Evolutionary conservation across 2,797 vertebrate genomes (phyloP).

Genomic region (Malurus leucopterus): DNA sequence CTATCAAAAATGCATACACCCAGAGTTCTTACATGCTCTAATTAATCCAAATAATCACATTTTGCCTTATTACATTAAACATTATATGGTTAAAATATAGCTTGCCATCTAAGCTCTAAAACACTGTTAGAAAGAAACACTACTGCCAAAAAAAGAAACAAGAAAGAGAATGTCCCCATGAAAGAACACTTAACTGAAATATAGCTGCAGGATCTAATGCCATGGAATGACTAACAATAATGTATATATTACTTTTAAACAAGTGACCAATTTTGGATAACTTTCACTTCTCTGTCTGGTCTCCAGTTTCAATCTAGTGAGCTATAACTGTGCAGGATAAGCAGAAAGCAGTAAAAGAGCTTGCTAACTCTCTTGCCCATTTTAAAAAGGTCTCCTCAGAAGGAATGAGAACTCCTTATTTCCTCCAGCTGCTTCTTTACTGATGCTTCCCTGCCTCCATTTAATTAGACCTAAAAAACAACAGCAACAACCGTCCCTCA

Average conservation of each 20-base stretch:
- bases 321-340: not conserved
- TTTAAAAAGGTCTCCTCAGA: not conserved
- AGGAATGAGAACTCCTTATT: conserved; percentile 20
- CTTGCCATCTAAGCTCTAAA: conserved; percentile 34
- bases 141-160: not conserved
- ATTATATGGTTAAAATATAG: conserved; percentile 38
- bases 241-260: conserved; percentile 30
- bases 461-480: not conserved
- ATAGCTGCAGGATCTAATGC: not conserved
- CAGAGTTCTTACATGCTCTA: conserved; percentile 23
- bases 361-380: not conserved
- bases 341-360: not conserved
- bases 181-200: conserved; percentile 26
- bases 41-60: conserved; percentile 61
- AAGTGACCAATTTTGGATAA: not conserved
- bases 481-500: not conserved
- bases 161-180: not conserved
- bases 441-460: not conserved
- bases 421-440: conserved; percentile 21
- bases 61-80: conserved; percentile 55
- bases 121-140: not conserved
- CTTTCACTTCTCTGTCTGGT: conserved; percentile 17
- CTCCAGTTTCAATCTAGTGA: not conserved
- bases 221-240: conserved; percentile 37
- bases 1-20: conserved; percentile 29